Percentiles rank a stretch among this genome's conserved stretches.
Evolutionary conservation across 2,797 vertebrate genomes (phyloP).

Genomic region (Ptychadena robeensis): DNA sequence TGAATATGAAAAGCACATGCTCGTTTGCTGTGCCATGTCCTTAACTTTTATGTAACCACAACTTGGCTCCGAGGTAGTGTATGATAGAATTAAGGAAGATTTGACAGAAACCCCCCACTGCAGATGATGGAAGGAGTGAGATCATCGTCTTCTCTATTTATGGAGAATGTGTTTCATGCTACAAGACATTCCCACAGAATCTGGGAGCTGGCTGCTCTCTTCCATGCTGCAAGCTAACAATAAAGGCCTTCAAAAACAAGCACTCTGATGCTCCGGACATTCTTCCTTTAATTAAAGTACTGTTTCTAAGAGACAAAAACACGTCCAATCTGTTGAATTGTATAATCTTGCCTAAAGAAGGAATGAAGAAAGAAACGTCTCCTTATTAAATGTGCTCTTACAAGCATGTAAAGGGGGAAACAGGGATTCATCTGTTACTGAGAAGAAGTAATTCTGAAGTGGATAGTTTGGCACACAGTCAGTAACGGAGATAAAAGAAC

Average conservation of each 20-base stretch:
- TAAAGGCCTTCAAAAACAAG: slow-evolving; percentile 46
- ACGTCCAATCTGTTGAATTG: slow-evolving; percentile 6
- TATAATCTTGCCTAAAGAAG: slow-evolving; percentile 50
- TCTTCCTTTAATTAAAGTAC: slow-evolving; percentile 55
- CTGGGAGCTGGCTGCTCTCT: slow-evolving; percentile 17
- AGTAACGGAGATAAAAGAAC: background rate
- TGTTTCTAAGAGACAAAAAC: slow-evolving; percentile 19
- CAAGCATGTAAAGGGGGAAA: slow-evolving; percentile 6
- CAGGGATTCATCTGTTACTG: slow-evolving; percentile 5
- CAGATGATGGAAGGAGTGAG: slow-evolving; percentile 40
- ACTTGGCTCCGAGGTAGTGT: slow-evolving; percentile 16
- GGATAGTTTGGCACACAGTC: slow-evolving; percentile 31
- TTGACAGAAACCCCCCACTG: background rate
- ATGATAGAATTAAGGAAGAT: slow-evolving; percentile 17
- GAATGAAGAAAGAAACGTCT: slow-evolving; percentile 29
- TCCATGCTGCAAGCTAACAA: slow-evolving; percentile 26
- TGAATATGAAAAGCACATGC: background rate
- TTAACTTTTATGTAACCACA: slow-evolving; percentile 14
- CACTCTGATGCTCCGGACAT: slow-evolving; percentile 29
- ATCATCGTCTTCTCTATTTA: slow-evolving; percentile 54
- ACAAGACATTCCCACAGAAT: slow-evolving; percentile 56
- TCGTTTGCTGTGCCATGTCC: background rate
- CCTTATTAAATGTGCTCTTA: slow-evolving; percentile 32
- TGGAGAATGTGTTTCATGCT: slow-evolving; percentile 50
- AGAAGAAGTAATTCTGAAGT: slow-evolving; percentile 29